Evolutionary conservation across 2,113 vertebrate species (phyloP).

Genomic region (Amblyopsis rosae): DNA sequence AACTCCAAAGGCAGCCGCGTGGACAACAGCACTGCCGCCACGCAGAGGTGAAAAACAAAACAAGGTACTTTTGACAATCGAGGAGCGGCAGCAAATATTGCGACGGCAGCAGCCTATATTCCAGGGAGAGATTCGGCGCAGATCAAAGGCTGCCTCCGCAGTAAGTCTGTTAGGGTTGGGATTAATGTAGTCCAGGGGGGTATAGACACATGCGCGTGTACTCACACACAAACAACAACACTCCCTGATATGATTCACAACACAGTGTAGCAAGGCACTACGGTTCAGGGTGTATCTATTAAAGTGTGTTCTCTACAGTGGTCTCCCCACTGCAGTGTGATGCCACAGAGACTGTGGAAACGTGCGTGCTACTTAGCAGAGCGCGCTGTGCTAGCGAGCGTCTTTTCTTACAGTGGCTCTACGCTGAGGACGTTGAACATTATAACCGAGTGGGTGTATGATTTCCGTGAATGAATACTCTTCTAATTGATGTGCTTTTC

Average conservation of each 20-base stretch:
- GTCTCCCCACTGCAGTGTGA: constrained; percentile 33
- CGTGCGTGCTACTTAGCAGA: constrained; percentile 18
- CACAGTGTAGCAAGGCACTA: constrained; percentile 52
- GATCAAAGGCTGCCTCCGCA: constrained; percentile 72
- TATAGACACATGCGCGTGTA: constrained; percentile 38
- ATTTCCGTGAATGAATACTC: too few species aligned
- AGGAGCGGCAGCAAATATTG: constrained; percentile 51
- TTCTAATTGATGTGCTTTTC: too few species aligned
- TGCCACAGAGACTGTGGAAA: constrained; percentile 24
- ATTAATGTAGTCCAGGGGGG: constrained; percentile 76
- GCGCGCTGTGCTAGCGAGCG: background rate
- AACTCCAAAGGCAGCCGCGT: constrained; percentile 58
- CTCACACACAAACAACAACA: constrained; percentile 41
- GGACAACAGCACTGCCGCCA: constrained; percentile 27
- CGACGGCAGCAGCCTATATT: constrained; percentile 64
- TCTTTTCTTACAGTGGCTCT: constrained; percentile 34
- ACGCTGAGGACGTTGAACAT: constrained; percentile 8
- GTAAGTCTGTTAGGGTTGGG: constrained; percentile 75
- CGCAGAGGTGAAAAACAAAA: constrained; percentile 23
- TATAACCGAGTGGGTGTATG: too few species aligned
- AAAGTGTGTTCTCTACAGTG: constrained; percentile 41
- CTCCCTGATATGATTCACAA: constrained; percentile 66
- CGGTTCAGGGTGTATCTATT: constrained; percentile 59
- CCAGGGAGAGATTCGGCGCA: constrained; percentile 66
- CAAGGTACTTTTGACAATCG: constrained; percentile 48